phyloP scores from a whole-genome alignment of 1,140 invertebrate species.

The Augochlora pura region DNA sequence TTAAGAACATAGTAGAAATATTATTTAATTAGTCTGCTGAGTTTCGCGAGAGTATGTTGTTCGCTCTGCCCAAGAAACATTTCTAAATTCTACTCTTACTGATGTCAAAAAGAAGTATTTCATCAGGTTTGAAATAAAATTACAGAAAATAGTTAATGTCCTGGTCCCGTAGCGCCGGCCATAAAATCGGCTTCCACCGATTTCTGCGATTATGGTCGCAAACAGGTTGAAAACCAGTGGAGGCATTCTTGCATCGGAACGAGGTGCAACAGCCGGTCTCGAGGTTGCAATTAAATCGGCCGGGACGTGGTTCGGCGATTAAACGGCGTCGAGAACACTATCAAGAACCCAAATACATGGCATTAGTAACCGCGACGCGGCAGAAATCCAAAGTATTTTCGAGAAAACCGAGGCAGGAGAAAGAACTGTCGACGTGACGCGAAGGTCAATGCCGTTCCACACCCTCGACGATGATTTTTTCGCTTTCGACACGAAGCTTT shows the following conservation, averaged over 20 bases:
- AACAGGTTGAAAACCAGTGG: background rate
- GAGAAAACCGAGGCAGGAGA: conserved; percentile 38
- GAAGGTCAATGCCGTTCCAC: conserved; percentile 39
- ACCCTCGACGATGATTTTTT: background rate
- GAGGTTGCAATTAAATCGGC: conserved; percentile 14
- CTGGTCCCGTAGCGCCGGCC: too few species aligned
- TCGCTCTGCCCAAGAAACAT: too few species aligned
- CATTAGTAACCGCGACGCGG: conserved; percentile 12
- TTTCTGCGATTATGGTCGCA: too few species aligned
- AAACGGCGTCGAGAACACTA: conserved; percentile 1
- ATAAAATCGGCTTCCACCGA: too few species aligned
- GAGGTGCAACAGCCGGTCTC: conserved; percentile 7
- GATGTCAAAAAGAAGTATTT: too few species aligned
- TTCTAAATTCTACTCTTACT: too few species aligned
- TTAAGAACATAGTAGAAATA: too few species aligned
- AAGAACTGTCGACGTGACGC: conserved; percentile 44
- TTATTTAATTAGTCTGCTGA: too few species aligned
- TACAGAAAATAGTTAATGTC: too few species aligned
- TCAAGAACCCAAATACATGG: conserved; percentile 24
- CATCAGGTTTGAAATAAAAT: too few species aligned
- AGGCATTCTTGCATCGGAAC: conserved; percentile 21
- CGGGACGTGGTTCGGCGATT: conserved; percentile 17
- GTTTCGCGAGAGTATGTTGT: too few species aligned
- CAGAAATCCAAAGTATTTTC: conserved; percentile 34
- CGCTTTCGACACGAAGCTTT: conserved; percentile 20